phyloP scores from a whole-genome alignment of 2,797 vertebrate species.

The Salmo trutta region DNA sequence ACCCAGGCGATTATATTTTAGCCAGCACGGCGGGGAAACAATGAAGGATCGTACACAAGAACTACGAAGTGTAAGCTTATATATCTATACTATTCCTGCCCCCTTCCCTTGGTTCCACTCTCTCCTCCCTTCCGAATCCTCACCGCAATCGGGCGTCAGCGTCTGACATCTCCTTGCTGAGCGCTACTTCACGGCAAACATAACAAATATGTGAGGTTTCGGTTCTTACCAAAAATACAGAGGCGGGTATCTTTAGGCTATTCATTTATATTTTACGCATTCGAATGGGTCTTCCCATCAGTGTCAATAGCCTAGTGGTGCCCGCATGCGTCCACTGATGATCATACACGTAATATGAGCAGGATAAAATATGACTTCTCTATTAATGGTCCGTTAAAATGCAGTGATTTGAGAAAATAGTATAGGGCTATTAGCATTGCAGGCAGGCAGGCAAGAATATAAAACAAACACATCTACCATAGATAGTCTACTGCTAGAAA shows the following conservation, averaged over 20 bases:
- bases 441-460: not conserved
- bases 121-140: conserved; percentile 39
- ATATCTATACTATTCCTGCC: conserved; percentile 34
- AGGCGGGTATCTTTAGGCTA: not conserved
- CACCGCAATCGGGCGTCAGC: conserved; percentile 52
- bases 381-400: not conserved
- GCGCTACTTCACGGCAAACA: conserved; percentile 44
- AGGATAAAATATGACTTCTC: conserved; percentile 12
- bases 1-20: conserved; percentile 62
- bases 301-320: conserved; percentile 31
- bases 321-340: conserved; percentile 33
- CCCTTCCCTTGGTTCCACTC: conserved; percentile 43
- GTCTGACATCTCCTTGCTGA: conserved; percentile 29
- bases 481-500: not conserved
- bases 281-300: conserved; percentile 30
- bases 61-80: conserved; percentile 87
- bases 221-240: conserved; percentile 4
- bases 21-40: conserved; percentile 71
- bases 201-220: conserved; percentile 24
- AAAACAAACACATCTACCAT: not conserved
- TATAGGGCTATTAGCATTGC: not conserved
- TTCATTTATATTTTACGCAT: not conserved
- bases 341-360: conserved; percentile 28
- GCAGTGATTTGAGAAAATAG: conserved; percentile 19
- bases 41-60: conserved; percentile 96